Evolutionary conservation across 2,113 vertebrate genomes (phyloP).

Genomic region (Bos taurus): DNA sequence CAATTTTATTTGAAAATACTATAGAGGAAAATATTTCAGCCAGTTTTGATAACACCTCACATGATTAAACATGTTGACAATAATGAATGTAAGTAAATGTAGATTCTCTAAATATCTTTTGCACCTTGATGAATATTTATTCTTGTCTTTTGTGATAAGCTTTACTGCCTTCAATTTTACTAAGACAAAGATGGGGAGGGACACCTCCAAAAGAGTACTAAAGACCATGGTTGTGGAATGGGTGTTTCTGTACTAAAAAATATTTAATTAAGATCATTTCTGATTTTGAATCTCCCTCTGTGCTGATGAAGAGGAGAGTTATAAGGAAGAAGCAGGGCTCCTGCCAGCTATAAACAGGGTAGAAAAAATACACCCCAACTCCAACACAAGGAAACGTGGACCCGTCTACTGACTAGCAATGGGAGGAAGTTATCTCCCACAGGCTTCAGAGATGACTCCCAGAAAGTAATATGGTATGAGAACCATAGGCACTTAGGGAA

Average conservation of each 20-base stretch:
- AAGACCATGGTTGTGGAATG: not conserved
- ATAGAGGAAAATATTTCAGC: not conserved
- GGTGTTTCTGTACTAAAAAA: slow-evolving; percentile 73
- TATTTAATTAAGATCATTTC: slow-evolving; percentile 83
- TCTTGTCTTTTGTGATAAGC: not conserved
- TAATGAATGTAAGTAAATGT: slow-evolving; percentile 12
- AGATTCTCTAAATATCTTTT: not conserved
- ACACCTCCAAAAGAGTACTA: not conserved
- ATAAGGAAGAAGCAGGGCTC: slow-evolving; percentile 12
- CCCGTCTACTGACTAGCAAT: not conserved
- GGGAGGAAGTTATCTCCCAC: slow-evolving; percentile 10
- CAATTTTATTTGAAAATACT: slow-evolving; percentile 1
- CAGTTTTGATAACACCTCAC: not conserved
- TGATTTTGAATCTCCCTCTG: slow-evolving; percentile 59
- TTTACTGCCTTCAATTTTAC: not conserved
- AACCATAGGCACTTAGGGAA: not conserved
- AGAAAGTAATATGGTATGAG: not conserved
- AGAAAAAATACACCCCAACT: slow-evolving; percentile 12
- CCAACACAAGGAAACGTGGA: not conserved
- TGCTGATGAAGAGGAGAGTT: slow-evolving; percentile 47
- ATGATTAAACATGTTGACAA: not conserved
- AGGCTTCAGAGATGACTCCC: slow-evolving; percentile 11
- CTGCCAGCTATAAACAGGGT: not conserved
- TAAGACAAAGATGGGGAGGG: not conserved
- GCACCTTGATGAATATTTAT: slow-evolving; percentile 5